Percentiles rank a stretch among this genome's conserved stretches.
phyloP scores from a whole-genome alignment of 1,140 invertebrate species.

The Pseudachorutes palmiensis region DNA sequence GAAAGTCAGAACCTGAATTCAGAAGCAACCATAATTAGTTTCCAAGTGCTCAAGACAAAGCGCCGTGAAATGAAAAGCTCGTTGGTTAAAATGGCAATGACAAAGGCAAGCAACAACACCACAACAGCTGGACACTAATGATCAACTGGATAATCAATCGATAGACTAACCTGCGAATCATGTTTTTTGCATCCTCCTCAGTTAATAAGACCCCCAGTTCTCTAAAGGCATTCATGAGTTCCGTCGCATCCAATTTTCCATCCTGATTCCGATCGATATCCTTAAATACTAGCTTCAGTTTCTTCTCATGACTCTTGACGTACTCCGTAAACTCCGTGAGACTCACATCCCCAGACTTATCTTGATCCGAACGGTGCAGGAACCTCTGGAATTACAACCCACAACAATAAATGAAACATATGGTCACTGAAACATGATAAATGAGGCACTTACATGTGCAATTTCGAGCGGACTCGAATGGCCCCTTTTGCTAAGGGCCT shows the following conservation, averaged over 20 bases:
- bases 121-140: too few species aligned
- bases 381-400: not conserved
- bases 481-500: slow-evolving; percentile 46
- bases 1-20: too few species aligned
- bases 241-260: slow-evolving; percentile 20
- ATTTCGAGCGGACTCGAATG: slow-evolving; percentile 32
- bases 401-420: not conserved
- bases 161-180: slow-evolving; percentile 52
- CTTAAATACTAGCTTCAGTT: slow-evolving; percentile 75
- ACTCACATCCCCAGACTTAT: slow-evolving; percentile 78
- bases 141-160: too few species aligned
- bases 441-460: not conserved
- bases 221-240: slow-evolving; percentile 15
- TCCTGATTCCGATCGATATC: slow-evolving; percentile 75
- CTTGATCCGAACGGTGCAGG: slow-evolving; percentile 52
- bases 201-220: slow-evolving; percentile 47
- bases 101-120: too few species aligned
- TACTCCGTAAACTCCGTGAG: slow-evolving; percentile 88
- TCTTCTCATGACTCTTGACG: slow-evolving; percentile 86
- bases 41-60: too few species aligned
- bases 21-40: too few species aligned
- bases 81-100: too few species aligned
- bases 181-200: slow-evolving; percentile 62
- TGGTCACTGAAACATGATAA: not conserved
- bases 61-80: too few species aligned